Conservation (phyloP, 2,797 vertebrate species). For the Darevskia mixta region DNA sequence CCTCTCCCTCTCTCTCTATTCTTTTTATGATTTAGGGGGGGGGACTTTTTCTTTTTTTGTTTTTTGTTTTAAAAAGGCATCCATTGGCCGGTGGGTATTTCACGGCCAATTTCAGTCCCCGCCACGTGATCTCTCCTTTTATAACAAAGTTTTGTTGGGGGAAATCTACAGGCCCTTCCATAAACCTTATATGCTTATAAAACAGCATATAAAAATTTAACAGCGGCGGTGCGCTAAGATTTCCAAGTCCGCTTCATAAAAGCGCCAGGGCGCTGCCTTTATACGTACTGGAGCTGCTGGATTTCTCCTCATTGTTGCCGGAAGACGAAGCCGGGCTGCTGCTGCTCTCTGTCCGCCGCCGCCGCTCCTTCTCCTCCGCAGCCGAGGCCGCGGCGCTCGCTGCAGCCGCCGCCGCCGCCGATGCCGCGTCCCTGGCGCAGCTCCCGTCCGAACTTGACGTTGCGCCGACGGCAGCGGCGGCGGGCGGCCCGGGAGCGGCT, state of each 20-base stretch:
- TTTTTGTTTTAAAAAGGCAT: conserved; percentile 67
- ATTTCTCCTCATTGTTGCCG: conserved; percentile 95
- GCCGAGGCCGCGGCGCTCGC: conserved; percentile 72
- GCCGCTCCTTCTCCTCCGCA: conserved; percentile 80
- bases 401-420: conserved; percentile 74
- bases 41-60: conserved; percentile 5
- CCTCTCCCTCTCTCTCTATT: conserved; percentile 25
- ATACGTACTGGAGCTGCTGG: conserved; percentile 94
- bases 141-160: conserved; percentile 98
- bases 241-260: conserved; percentile 89
- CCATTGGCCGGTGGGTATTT: conserved; percentile 90
- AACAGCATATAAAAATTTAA: conserved; percentile 99
- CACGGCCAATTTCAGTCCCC: conserved; percentile 99
- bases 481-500: conserved; percentile 73
- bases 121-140: conserved; percentile 98
- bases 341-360: conserved; percentile 90
- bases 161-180: conserved; percentile 96
- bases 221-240: conserved; percentile 89
- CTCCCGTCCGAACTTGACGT: conserved; percentile 82
- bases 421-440: conserved; percentile 78
- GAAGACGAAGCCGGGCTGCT: conserved; percentile 96
- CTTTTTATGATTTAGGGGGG: conserved; percentile 29
- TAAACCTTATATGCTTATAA: conserved; percentile 99
- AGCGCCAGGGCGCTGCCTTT: conserved; percentile 87
- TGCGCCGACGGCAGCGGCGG: conserved; percentile 71